Base-by-base conservation (phyloP, 2,888 invertebrate species). In the Athalia rosae region DNA sequence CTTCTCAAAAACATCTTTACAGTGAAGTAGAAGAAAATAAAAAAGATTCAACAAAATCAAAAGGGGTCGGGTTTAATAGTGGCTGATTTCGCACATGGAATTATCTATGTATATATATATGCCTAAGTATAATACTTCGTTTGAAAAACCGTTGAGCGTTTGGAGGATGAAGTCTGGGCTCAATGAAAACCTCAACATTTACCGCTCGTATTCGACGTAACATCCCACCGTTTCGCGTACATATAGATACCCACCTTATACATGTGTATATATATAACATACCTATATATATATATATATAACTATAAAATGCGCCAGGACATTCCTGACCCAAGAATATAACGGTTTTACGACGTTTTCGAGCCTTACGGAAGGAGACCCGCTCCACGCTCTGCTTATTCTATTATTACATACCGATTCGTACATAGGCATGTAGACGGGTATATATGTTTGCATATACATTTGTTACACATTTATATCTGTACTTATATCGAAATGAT, bases 271-370 rank as follows among this genome's bases (percentile, higher is more conserved):
- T 50, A 6, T 50, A 7, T 53, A n/a, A n/a, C n/a, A n/a, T n/a
- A n/a, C 53, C 1, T n/a, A 53, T n/a, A 9, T 9, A 53, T 7
- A 11, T n/a, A 7, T 4, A 53, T 4, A 53, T 53, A 53, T n/a
- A n/a, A n/a, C 53, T 53, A 28, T 28, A 8, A 4, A 8, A 13
- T 8, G n/a, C 6, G 9, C 8, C 61, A n/a, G 74, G 43, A 62
- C 74, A 74, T 74, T 74, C 74, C 74, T 71, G 74, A 74, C 62
- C 74, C 61, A 8, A 74, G 74, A 62, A 74, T 28, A 28, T 74
- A 74, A 74, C 62, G 74, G 74, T 61, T 74, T 50, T 62, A 48
- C 74, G 74, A 62, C 62, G 74, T 74, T 74, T 74, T 74, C 74
- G 74, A 61, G 61, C 61, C 74, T 74, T 74, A 28, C 74, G 74